Evolutionary conservation across 2,113 vertebrate species (phyloP).

Genomic region (Hiodon alosoides): DNA sequence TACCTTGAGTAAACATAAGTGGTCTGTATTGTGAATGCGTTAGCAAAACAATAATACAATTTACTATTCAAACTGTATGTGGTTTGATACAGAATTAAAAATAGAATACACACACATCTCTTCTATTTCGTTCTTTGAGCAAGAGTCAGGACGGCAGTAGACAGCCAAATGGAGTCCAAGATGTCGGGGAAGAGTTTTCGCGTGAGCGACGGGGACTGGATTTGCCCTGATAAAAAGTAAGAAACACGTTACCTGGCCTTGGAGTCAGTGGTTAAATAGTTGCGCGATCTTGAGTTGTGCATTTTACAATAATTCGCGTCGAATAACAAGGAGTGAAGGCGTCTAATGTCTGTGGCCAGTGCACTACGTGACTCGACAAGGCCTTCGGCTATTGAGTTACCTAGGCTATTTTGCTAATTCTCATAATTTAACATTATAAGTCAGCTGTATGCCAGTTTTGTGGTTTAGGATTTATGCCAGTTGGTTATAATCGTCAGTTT

Average conservation of each 20-base stretch:
- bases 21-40: too few species aligned
- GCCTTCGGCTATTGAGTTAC: not conserved
- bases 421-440: not conserved
- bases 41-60: too few species aligned
- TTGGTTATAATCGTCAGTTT: not conserved
- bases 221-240: slow-evolving; percentile 97
- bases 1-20: too few species aligned
- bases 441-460: not conserved
- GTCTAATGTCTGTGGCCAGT: not conserved
- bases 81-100: too few species aligned
- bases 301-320: too few species aligned
- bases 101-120: not conserved
- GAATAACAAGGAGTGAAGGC: not conserved
- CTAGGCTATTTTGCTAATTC: not conserved
- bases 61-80: too few species aligned
- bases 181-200: slow-evolving; percentile 97
- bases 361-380: slow-evolving; percentile 18
- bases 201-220: slow-evolving; percentile 96
- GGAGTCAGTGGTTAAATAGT: not conserved
- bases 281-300: too few species aligned
- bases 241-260: slow-evolving; percentile 24
- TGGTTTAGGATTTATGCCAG: not conserved
- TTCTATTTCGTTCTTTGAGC: not conserved
- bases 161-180: slow-evolving; percentile 36
- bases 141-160: slow-evolving; percentile 9